Conservation (phyloP, 2,888 invertebrate genomes). For the Drosophila lutescens region DNA sequence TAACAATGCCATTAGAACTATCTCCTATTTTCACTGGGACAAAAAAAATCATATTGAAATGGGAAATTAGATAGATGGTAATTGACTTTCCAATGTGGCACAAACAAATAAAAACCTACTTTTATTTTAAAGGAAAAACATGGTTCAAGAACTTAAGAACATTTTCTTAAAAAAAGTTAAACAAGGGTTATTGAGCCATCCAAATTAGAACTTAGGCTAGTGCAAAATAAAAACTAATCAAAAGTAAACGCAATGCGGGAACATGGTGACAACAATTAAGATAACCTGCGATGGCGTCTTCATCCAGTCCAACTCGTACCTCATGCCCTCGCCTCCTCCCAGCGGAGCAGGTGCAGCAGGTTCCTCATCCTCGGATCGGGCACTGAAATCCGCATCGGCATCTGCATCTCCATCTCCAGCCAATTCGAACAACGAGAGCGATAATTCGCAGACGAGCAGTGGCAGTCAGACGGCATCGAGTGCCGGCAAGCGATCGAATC, state of each 20-base stretch:
- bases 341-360: constrained; percentile 22
- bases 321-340: constrained; percentile 65
- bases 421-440: constrained; percentile 64
- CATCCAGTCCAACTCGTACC: constrained; percentile 84
- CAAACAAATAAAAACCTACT: too few species aligned
- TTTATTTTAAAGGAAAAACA: too few species aligned
- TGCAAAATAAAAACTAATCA: background rate
- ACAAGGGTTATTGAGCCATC: background rate
- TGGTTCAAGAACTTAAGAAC: background rate
- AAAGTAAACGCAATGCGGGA: constrained; percentile 54
- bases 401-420: constrained; percentile 27
- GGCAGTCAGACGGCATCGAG: constrained; percentile 41
- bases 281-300: constrained; percentile 84
- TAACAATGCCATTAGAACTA: constrained; percentile 16
- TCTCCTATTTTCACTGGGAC: background rate
- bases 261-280: constrained; percentile 84
- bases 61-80: constrained; percentile 6
- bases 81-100: background rate
- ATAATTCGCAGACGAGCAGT: constrained; percentile 65
- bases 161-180: background rate
- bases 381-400: constrained; percentile 14
- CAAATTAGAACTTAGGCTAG: background rate
- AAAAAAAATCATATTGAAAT: constrained; percentile 1
- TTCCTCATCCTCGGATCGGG: constrained; percentile 27
- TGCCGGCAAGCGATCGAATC: constrained; percentile 36